phyloP scores from a whole-genome alignment of 2,888 invertebrate species.

The Protonemura montana region DNA sequence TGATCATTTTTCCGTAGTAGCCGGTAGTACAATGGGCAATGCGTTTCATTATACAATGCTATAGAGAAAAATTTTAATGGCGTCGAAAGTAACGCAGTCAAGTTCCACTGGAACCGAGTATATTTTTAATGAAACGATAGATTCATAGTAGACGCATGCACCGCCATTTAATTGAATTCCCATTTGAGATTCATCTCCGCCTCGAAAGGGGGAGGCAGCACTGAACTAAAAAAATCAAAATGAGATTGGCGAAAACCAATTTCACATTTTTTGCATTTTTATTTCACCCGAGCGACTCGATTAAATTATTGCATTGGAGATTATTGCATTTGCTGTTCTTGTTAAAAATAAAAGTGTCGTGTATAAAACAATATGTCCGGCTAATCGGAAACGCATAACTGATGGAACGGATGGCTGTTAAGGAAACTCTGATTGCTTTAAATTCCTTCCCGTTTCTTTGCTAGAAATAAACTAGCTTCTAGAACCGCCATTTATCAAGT shows the following conservation, averaged over 20 bases:
- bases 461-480: not conserved
- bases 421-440: not conserved
- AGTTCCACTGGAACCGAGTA: conserved; percentile 2
- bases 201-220: not conserved
- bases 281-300: conserved; percentile 17
- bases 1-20: too few relatives aligned
- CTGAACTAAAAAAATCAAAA: conserved; percentile 18
- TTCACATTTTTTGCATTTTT: conserved; percentile 33
- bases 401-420: not conserved
- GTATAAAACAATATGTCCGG: conserved; percentile 8
- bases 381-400: not conserved
- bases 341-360: not conserved
- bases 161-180: conserved; percentile 40
- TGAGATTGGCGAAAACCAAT: conserved; percentile 34
- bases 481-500: not conserved
- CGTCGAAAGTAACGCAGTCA: not conserved
- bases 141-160: conserved; percentile 30
- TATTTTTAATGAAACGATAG: conserved; percentile 41
- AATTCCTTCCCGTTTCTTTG: not conserved
- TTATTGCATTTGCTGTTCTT: conserved; percentile 21
- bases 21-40: too few relatives aligned
- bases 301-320: conserved; percentile 16
- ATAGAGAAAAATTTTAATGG: not conserved
- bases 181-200: conserved; percentile 36
- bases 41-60: not conserved